Conservation (phyloP, 2,797 vertebrate genomes). For the Cyprinella venusta region DNA sequence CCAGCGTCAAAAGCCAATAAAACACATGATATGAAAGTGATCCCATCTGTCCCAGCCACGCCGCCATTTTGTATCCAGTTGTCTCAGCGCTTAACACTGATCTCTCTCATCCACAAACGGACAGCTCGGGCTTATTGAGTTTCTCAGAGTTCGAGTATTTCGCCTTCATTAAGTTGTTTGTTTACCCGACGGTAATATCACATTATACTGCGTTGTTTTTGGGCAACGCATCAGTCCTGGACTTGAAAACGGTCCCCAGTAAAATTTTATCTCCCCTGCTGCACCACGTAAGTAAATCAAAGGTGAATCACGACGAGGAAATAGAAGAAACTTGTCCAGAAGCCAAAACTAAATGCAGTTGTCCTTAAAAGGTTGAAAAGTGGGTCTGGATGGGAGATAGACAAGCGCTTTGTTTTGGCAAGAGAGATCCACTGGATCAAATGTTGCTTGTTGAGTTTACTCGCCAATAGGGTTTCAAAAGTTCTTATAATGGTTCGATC, state of each 20-base stretch:
- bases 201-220: constrained; percentile 17
- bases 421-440: constrained; percentile 11
- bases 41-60: constrained; percentile 76
- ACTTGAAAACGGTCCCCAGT: constrained; percentile 34
- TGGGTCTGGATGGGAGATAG: constrained; percentile 39
- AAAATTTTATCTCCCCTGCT: constrained; percentile 62
- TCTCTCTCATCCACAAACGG: constrained; percentile 67
- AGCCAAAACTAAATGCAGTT: constrained; percentile 42
- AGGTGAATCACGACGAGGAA: constrained; percentile 64
- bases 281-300: constrained; percentile 68
- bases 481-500: neutral
- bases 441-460: constrained; percentile 15
- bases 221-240: constrained; percentile 27
- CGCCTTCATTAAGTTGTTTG: constrained; percentile 32
- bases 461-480: neutral
- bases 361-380: constrained; percentile 61
- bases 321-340: constrained; percentile 39
- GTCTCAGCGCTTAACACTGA: constrained; percentile 73
- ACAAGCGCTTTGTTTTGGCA: constrained; percentile 36
- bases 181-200: neutral
- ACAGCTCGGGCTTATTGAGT: constrained; percentile 56
- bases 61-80: constrained; percentile 87
- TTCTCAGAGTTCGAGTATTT: constrained; percentile 28
- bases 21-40: constrained; percentile 69
- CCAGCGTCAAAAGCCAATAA: constrained; percentile 73